Percentiles rank a stretch among this genome's conserved stretches.
Conservation (phyloP, 1,140 invertebrate genomes). For the Nasonia giraulti region DNA sequence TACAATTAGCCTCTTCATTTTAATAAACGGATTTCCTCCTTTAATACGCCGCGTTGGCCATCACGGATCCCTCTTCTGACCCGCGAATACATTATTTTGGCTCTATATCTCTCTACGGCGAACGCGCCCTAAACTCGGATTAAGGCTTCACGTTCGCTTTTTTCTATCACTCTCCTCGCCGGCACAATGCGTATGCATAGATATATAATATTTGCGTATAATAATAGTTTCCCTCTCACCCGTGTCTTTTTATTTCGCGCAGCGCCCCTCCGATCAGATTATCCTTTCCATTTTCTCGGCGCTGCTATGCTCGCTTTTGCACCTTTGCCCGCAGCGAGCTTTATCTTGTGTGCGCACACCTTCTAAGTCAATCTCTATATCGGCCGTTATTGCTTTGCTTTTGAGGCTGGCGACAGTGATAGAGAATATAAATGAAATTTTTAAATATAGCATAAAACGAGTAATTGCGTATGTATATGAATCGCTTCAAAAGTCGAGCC, state of each 20-base stretch:
- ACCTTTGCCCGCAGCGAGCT: background rate
- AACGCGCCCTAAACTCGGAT: conserved; percentile 4
- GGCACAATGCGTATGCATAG: background rate
- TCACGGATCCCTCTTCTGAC: too few relatives aligned
- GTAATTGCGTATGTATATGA: too few relatives aligned
- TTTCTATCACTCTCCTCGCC: conserved; percentile 18
- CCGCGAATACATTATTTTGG: conserved; percentile 36
- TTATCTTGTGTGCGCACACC: background rate
- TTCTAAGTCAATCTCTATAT: conserved; percentile 23
- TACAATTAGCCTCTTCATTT: conserved; percentile 46
- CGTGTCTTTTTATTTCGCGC: background rate
- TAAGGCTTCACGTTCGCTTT: background rate
- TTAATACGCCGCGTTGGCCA: background rate
- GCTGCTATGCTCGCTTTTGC: background rate
- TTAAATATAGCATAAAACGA: too few relatives aligned
- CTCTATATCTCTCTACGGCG: background rate
- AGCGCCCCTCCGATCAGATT: conserved; percentile 20
- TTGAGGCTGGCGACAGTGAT: background rate
- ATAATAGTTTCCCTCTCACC: background rate
- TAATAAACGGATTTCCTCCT: conserved; percentile 43
- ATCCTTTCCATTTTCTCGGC: conserved; percentile 14
- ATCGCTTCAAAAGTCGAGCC: too few relatives aligned
- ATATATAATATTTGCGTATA: background rate
- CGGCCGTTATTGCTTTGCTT: background rate
- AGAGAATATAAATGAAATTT: too few relatives aligned